These are phyloP conservation scores for Drosophila limbata DNA, from an alignment of 2,888 invertebrate genomes.

Conservation along the genomic window DNA sequence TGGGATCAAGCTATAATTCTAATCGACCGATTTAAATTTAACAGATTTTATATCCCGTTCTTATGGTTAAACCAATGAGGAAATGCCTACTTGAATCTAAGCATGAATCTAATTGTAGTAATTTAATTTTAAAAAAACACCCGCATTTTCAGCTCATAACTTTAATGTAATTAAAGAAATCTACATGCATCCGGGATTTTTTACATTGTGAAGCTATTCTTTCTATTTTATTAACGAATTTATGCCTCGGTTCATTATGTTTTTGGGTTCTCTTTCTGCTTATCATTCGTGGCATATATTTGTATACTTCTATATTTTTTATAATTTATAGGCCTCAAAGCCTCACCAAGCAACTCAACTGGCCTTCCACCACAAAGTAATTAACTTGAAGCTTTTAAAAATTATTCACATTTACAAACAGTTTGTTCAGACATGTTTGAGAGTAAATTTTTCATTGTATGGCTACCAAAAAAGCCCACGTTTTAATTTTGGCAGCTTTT, in stretches of 20 bases:
- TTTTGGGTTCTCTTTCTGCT: slow-evolving; percentile 22
- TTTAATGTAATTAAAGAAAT: not conserved
- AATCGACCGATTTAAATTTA: not conserved
- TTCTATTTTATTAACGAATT: not conserved
- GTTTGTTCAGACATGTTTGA: slow-evolving; percentile 20
- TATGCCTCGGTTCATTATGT: not conserved
- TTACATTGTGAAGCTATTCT: not conserved
- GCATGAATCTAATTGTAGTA: not conserved
- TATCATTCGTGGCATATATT: slow-evolving; percentile 12
- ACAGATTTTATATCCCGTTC: not conserved
- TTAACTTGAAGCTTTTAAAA: slow-evolving; percentile 52
- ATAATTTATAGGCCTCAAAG: slow-evolving; percentile 29
- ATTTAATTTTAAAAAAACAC: not conserved
- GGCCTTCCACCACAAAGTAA: slow-evolving; percentile 52
- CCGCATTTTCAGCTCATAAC: not conserved
- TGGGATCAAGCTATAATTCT: not conserved
- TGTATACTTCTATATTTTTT: not conserved
- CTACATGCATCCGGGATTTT: not conserved
- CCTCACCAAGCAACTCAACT: slow-evolving; percentile 14
- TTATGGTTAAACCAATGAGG: not conserved
- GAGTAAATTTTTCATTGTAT: slow-evolving; percentile 16
- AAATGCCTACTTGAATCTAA: not conserved
- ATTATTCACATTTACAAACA: slow-evolving; percentile 52
- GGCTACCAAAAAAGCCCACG: slow-evolving; percentile 27
- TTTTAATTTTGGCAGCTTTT: slow-evolving; percentile 32